Conservation (phyloP, 2,888 invertebrate species). For the Bembecia ichneumoniformis region DNA sequence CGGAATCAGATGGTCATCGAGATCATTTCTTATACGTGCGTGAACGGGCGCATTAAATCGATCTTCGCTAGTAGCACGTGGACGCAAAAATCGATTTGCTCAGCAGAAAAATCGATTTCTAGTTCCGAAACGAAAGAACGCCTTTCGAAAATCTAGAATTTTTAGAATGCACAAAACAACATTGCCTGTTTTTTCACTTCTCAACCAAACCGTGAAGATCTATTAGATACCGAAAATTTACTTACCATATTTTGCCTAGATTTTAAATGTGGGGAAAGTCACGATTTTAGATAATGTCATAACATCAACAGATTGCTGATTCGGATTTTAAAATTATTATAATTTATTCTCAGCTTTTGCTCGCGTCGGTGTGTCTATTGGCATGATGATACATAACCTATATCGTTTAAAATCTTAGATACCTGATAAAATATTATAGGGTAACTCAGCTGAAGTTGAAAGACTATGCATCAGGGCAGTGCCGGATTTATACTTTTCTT, state of each 20-base stretch:
- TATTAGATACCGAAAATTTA: neutral
- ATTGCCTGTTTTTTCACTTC: neutral
- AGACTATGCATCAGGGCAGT: too few species aligned
- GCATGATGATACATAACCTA: too few species aligned
- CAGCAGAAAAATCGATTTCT: conserved; percentile 10
- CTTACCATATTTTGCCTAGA: neutral
- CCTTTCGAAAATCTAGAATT: neutral
- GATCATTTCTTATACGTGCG: conserved; percentile 47
- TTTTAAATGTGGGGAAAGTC: neutral
- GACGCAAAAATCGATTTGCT: conserved; percentile 47
- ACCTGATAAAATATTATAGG: too few species aligned
- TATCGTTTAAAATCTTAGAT: too few species aligned
- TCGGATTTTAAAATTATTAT: too few species aligned
- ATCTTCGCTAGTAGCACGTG: conserved; percentile 34
- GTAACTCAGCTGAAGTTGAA: too few species aligned
- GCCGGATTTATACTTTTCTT: too few species aligned
- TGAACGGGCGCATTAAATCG: conserved; percentile 51
- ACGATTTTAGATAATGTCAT: too few species aligned
- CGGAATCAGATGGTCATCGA: conserved; percentile 41
- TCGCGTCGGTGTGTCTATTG: too few species aligned
- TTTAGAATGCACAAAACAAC: neutral
- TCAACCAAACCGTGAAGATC: neutral
- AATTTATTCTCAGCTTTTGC: too few species aligned
- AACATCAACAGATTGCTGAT: too few species aligned
- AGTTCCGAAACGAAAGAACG: neutral